A percentile compares a stretch with the other conserved stretches of the same genome.
phyloP scores from a whole-genome alignment of 64 coral and sea anemone species.

The Orbicella faveolata region DNA sequence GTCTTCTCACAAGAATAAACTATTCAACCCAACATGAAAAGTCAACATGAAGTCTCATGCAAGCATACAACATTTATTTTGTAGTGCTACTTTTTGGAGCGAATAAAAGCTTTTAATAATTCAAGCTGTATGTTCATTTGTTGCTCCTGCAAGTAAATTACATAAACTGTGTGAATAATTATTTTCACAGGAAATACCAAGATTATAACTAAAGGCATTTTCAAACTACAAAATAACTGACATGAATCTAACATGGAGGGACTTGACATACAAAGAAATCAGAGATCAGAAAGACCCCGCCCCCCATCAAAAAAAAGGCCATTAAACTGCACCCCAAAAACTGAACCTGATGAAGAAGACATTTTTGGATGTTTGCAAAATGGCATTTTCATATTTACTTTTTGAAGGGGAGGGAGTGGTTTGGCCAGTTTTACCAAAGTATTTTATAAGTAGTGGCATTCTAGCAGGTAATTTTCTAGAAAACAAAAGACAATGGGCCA shows the following conservation, averaged over 20 bases:
- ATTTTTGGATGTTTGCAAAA: slow-evolving; percentile 35
- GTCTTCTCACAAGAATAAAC: slow-evolving; percentile 49
- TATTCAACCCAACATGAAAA: slow-evolving; percentile 42
- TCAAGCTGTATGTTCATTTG: slow-evolving; percentile 53
- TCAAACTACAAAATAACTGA: slow-evolving; percentile 55
- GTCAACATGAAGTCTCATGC: slow-evolving; percentile 48
- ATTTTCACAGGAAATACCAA: slow-evolving; percentile 68
- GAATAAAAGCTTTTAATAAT: slow-evolving; percentile 52
- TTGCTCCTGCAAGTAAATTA: slow-evolving; percentile 49
- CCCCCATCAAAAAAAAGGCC: not conserved
- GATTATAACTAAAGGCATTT: slow-evolving; percentile 52
- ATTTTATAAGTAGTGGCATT: slow-evolving; percentile 39
- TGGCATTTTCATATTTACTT: slow-evolving; percentile 65
- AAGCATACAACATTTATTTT: slow-evolving; percentile 30
- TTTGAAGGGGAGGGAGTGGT: slow-evolving; percentile 43
- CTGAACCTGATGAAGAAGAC: slow-evolving; percentile 26
- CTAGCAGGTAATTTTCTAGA: slow-evolving; percentile 47
- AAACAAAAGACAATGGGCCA: slow-evolving; percentile 62
- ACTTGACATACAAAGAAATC: slow-evolving; percentile 64
- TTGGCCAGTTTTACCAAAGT: slow-evolving; percentile 52
- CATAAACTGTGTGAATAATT: slow-evolving; percentile 48
- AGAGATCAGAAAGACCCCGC: slow-evolving; percentile 34
- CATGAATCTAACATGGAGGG: slow-evolving; percentile 42
- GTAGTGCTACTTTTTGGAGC: slow-evolving; percentile 53
- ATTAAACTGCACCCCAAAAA: slow-evolving; percentile 25